Base-by-base conservation (phyloP, 2,113 vertebrate genomes). In the Oncorhynchus nerka region DNA sequence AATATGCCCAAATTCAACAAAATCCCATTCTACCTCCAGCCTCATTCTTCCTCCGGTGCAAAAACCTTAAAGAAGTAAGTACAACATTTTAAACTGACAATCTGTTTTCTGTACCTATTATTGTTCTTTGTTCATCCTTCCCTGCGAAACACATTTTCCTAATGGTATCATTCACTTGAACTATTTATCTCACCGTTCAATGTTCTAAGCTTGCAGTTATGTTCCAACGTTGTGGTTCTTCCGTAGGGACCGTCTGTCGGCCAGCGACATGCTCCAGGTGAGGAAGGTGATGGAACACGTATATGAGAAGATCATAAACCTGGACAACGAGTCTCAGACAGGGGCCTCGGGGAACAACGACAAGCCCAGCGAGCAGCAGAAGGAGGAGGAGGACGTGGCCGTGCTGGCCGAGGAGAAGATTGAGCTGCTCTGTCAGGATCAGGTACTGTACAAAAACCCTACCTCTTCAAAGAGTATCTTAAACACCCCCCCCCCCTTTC, bases 1-100 rank as follows among this genome's bases (percentile, higher is more conserved):
- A 96, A 96, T 79, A 96, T 96, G 95, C 95, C 95, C 83, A 96
- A 96, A 89, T 96, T 96, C 93, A 96, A 96, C 93, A 96, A 96
- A 91, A 96, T 96, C 89, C 95, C 95, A 39, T 96, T 96, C 94
- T 96, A 96, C 93, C 95, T 96, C 92, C 95, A 96, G 89, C 95
- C 95, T 83, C 95, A 96, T 87, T 96, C 95, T 22, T 96, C 95
- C 76, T 96, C 95, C 13, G 95, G 95, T 74, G 95, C 95, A 82
- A 96, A 96, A 91, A 96, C 95, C 34, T 86, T 96, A 62, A 96
- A 96, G 84, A 96, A 96, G 95, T 96, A 94, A 93, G 94, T 48
- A n/a, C 11, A 4, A 4, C 32, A 61, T 4, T 19, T 39, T 24
- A 12, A 12, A 16, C 59, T 8, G 1, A 13, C 7, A 24, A 57